These are phyloP conservation scores for Hyalella azteca DNA, from an alignment of 2,888 invertebrate genomes.

Conservation along the genomic window DNA sequence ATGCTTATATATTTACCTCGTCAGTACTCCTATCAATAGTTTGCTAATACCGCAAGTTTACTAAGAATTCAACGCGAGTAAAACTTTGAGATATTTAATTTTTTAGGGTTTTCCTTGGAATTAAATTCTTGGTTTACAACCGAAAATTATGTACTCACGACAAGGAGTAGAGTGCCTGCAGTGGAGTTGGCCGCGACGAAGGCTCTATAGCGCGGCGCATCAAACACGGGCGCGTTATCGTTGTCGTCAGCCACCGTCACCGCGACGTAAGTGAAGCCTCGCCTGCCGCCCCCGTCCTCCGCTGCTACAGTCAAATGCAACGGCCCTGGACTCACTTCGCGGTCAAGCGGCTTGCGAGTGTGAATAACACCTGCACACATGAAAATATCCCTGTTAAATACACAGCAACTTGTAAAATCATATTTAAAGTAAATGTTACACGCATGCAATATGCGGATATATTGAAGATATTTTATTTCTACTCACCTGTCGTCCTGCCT, in stretches of 20 bases:
- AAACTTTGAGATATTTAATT: no score
- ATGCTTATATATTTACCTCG: no score
- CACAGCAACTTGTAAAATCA: no score
- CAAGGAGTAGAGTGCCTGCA: neutral
- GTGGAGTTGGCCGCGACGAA: neutral
- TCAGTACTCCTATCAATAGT: no score
- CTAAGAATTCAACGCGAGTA: no score
- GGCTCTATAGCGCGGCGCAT: slow-evolving; percentile 8
- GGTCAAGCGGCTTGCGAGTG: slow-evolving; percentile 70
- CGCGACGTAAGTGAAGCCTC: slow-evolving; percentile 72
- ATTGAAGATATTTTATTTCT: no score
- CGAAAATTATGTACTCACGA: no score
- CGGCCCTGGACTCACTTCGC: slow-evolving; percentile 82
- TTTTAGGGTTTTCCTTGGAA: no score
- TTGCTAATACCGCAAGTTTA: no score
- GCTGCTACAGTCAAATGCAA: slow-evolving; percentile 85
- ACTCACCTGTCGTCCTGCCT: slow-evolving; percentile 51
- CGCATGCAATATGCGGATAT: no score
- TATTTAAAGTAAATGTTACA: no score
- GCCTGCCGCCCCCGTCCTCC: slow-evolving; percentile 81
- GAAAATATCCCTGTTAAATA: neutral
- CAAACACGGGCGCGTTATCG: slow-evolving; percentile 65
- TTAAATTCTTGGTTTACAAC: no score
- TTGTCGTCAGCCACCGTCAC: slow-evolving; percentile 82
- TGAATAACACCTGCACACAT: neutral